Evolutionary conservation across 2,888 invertebrate genomes (phyloP).

Genomic region (Amblyteles armatorius): DNA sequence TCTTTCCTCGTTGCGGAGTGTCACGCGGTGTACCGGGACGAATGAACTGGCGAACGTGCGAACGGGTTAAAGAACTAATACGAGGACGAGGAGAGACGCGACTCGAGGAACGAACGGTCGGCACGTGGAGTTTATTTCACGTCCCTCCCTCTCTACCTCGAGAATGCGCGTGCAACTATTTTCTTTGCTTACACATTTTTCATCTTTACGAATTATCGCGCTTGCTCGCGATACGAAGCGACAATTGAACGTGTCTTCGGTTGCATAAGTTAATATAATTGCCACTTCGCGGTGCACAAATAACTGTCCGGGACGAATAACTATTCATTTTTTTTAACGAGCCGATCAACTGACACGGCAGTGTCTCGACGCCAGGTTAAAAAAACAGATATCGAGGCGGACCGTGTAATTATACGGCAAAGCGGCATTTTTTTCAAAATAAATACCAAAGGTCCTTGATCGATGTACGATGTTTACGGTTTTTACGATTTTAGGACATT

Average conservation of each 20-base stretch:
- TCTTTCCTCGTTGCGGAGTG: slow-evolving; percentile 54
- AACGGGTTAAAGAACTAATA: slow-evolving; percentile 56
- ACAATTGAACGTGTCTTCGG: background rate
- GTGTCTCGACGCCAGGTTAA: no score
- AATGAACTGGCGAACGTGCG: slow-evolving; percentile 52
- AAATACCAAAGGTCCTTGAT: background rate
- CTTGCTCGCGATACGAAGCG: background rate
- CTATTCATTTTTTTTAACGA: background rate
- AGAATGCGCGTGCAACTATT: slow-evolving; percentile 44
- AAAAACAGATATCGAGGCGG: no score
- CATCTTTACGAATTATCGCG: background rate
- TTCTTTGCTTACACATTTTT: background rate
- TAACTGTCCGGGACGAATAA: background rate
- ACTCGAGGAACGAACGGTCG: slow-evolving; percentile 22
- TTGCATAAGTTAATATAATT: background rate
- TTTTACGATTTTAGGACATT: background rate
- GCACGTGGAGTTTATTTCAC: slow-evolving; percentile 41
- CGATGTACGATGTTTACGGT: background rate
- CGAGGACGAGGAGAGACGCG: slow-evolving; percentile 39
- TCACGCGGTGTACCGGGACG: slow-evolving; percentile 56
- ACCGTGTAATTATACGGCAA: no score
- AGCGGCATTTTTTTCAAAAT: background rate
- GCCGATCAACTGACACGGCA: background rate
- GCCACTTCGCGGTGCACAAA: background rate
- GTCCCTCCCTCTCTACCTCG: slow-evolving; percentile 3